A percentile compares a stretch with the other conserved stretches of the same genome.
These are phyloP conservation scores for Poeciliopsis turrubarensis DNA, from an alignment of 2,113 vertebrate genomes.

Conservation along the genomic window DNA sequence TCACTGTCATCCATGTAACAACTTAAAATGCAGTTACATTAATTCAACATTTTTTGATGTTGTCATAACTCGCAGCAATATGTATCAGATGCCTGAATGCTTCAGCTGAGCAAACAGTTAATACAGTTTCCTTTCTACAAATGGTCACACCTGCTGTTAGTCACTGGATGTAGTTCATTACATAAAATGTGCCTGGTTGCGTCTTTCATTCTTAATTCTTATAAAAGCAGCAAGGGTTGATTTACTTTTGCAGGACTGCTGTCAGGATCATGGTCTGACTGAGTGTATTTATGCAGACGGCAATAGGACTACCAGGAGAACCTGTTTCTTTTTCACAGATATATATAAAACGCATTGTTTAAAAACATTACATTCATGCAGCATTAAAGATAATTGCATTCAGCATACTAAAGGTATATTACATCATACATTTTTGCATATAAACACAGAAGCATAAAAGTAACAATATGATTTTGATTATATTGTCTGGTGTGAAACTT, in stretches of 20 bases:
- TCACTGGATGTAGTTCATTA: no score
- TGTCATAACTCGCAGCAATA: neutral
- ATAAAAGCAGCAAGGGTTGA: no score
- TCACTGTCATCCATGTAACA: neutral
- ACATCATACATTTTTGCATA: neutral
- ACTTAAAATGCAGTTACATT: neutral
- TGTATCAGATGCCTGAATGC: neutral
- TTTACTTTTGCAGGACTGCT: no score
- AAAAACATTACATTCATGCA: neutral
- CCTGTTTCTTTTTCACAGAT: no score
- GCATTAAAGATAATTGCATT: no score
- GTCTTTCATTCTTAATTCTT: no score
- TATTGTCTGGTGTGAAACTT: conserved; percentile 2
- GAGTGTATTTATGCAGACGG: no score
- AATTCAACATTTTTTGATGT: neutral
- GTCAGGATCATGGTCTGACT: no score
- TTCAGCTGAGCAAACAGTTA: no score
- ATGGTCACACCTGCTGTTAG: neutral
- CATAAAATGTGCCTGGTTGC: no score
- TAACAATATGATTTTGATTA: neutral
- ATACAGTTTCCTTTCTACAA: neutral
- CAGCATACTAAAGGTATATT: neutral
- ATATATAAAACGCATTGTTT: no score
- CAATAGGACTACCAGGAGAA: no score
- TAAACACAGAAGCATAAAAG: neutral